Percentiles rank a stretch among this genome's conserved stretches.
These are phyloP conservation scores for Sesia apiformis DNA, from an alignment of 2,888 invertebrate genomes.

Conservation along the genomic window DNA sequence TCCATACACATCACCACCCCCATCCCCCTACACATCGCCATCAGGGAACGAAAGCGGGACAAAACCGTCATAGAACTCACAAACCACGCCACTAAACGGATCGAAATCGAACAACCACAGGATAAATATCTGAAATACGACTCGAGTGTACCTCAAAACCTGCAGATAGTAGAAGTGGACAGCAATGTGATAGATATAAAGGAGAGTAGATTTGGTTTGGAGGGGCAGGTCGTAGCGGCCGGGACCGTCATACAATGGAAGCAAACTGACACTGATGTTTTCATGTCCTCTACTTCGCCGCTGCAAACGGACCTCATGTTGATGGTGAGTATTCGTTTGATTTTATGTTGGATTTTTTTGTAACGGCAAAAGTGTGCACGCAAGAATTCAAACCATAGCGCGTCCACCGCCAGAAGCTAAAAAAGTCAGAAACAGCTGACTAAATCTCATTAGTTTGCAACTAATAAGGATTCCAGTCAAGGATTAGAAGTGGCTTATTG, in stretches of 20 bases:
- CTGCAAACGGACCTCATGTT: constrained; percentile 58
- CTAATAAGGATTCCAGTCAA: too few relatives aligned
- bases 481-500: too few relatives aligned
- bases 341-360: too few relatives aligned
- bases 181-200: constrained; percentile 57
- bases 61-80: constrained; percentile 48
- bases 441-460: too few relatives aligned
- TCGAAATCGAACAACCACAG: constrained; percentile 38
- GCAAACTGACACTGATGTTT: constrained; percentile 47
- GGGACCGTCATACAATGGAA: constrained; percentile 50
- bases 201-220: constrained; percentile 39
- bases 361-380: too few relatives aligned
- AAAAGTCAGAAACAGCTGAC: too few relatives aligned
- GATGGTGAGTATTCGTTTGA: constrained; percentile 34
- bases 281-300: constrained; percentile 42
- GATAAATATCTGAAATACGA: constrained; percentile 60
- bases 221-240: constrained; percentile 50
- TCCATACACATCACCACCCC: constrained; percentile 53
- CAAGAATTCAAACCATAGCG: too few relatives aligned
- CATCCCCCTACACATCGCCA: constrained; percentile 42
- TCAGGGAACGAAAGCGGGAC: constrained; percentile 49
- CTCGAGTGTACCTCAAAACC: constrained; percentile 54
- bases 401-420: too few relatives aligned
- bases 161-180: constrained; percentile 60
- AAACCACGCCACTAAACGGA: constrained; percentile 40